Evolutionary conservation across 2,888 invertebrate species (phyloP).

Genomic region (Archips crataeganus): DNA sequence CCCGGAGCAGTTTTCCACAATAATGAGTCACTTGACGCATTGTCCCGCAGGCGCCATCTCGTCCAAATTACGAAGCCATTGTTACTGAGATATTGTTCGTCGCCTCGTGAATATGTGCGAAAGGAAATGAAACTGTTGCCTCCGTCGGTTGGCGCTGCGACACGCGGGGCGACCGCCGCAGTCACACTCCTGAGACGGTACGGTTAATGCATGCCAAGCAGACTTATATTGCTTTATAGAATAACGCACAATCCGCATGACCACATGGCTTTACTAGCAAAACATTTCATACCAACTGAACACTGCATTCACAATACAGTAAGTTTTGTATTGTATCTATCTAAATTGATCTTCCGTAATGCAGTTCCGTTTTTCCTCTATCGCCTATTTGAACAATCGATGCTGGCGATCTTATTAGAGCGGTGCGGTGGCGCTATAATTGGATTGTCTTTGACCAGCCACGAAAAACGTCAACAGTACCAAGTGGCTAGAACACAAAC

Average conservation of each 20-base stretch:
- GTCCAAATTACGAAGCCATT: conserved; percentile 81
- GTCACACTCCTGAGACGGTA: conserved; percentile 21
- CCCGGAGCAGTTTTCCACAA: conserved; percentile 74
- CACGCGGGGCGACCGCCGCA: conserved; percentile 46
- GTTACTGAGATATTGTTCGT: conserved; percentile 80
- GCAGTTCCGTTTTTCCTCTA: conserved; percentile 38
- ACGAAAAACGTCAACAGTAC: conserved; percentile 23
- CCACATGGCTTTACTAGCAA: not conserved
- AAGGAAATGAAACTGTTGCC: conserved; percentile 80
- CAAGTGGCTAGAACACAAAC: not conserved
- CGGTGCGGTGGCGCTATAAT: conserved; percentile 51
- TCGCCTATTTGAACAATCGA: conserved; percentile 44
- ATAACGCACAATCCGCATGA: conserved; percentile 11
- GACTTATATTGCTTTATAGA: not conserved
- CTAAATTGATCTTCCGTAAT: conserved; percentile 27
- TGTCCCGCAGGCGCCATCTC: conserved; percentile 76
- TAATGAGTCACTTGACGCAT: conserved; percentile 82
- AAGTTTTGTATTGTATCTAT: conserved; percentile 9
- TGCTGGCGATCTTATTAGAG: conserved; percentile 52
- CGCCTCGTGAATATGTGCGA: conserved; percentile 79
- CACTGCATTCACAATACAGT: not conserved
- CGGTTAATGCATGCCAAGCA: conserved; percentile 31
- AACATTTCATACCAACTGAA: not conserved
- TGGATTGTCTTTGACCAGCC: conserved; percentile 52
- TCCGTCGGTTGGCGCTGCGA: conserved; percentile 62